These are phyloP conservation scores for Ectobius pallidus DNA, from an alignment of 2,888 invertebrate species.

Conservation along the genomic window DNA sequence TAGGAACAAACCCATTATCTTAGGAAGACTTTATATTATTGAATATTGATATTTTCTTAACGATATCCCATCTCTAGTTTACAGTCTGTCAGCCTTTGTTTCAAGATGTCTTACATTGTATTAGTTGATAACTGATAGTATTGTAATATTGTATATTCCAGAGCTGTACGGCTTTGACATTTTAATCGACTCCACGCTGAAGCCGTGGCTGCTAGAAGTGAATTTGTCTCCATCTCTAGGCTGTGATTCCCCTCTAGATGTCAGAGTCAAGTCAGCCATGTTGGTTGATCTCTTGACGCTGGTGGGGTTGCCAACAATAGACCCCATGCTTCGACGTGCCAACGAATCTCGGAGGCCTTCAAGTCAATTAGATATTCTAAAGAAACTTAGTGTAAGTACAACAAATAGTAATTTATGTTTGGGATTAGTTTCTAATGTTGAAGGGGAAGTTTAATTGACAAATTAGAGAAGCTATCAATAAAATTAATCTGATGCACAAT, in stretches of 20 bases:
- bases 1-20: no score
- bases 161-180: conserved; percentile 96
- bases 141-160: no score
- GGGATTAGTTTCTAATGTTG: not conserved
- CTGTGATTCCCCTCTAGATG: conserved; percentile 92
- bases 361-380: conserved; percentile 14
- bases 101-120: no score
- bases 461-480: no score
- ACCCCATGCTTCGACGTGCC: conserved; percentile 63
- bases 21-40: no score
- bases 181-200: conserved; percentile 85
- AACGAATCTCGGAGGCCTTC: conserved; percentile 26
- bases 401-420: not conserved
- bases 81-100: no score
- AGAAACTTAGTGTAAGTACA: conserved; percentile 30
- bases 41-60: no score
- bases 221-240: conserved; percentile 91
- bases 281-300: conserved; percentile 90
- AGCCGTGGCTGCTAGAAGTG: conserved; percentile 95
- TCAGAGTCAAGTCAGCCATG: conserved; percentile 90
- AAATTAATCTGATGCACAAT: no score
- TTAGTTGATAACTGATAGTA: no score
- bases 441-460: no score
- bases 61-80: no score
- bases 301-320: conserved; percentile 83